These are phyloP conservation scores for Ploceus nigricollis DNA, from an alignment of 2,113 vertebrate species.

Conservation along the genomic window DNA sequence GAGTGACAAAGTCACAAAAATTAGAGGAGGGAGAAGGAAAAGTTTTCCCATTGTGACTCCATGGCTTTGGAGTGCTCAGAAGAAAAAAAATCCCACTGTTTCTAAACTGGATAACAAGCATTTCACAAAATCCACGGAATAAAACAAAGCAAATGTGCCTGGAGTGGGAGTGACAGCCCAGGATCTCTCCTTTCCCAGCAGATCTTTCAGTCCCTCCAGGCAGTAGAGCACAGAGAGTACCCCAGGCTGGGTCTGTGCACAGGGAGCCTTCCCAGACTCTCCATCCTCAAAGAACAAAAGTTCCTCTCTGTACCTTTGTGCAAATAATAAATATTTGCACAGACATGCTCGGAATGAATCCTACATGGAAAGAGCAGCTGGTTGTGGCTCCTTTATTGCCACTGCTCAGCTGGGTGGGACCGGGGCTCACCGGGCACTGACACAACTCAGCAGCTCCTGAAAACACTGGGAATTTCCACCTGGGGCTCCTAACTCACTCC, in stretches of 20 bases:
- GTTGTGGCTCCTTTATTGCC: background rate
- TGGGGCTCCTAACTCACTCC: background rate
- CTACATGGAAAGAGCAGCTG: background rate
- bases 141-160: background rate
- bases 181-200: background rate
- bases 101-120: background rate
- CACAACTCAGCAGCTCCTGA: background rate
- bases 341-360: background rate
- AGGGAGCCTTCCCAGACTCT: background rate
- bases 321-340: conserved; percentile 2
- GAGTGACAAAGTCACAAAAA: background rate
- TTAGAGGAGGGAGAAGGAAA: background rate
- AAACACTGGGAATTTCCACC: background rate
- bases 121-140: background rate
- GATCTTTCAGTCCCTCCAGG: background rate
- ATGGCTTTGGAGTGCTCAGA: background rate
- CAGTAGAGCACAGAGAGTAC: rapidly evolving
- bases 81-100: background rate
- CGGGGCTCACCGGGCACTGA: background rate
- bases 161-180: background rate
- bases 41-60: background rate
- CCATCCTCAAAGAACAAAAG: background rate
- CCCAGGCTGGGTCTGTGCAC: background rate
- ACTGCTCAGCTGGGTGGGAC: background rate
- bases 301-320: background rate